Evolutionary conservation across 2,113 vertebrate species (phyloP).

Genomic region (Conger conger): DNA sequence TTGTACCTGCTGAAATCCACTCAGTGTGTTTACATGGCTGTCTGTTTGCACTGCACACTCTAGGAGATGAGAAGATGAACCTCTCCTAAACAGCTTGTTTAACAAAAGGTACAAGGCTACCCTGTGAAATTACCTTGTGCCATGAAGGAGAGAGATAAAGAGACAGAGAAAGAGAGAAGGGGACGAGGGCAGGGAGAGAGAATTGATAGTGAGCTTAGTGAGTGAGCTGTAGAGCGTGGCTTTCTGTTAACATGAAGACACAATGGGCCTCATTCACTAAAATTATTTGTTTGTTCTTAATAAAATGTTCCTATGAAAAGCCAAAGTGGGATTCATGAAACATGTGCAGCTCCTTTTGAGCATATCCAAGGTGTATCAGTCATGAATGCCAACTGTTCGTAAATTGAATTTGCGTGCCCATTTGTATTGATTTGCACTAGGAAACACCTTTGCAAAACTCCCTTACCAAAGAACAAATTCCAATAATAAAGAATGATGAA

Average conservation of each 20-base stretch:
- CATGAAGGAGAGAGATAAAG: slow-evolving; percentile 37
- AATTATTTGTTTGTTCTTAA: no score
- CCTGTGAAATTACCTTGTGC: slow-evolving; percentile 66
- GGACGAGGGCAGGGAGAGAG: slow-evolving; percentile 41
- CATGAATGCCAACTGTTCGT: no score
- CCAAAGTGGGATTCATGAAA: no score
- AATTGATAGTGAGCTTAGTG: slow-evolving; percentile 38
- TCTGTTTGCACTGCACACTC: slow-evolving; percentile 47
- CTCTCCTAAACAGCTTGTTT: slow-evolving; percentile 57
- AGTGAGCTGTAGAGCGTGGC: background rate
- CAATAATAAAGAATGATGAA: no score
- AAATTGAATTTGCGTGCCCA: no score
- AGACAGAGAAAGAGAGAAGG: slow-evolving; percentile 4
- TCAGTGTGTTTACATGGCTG: slow-evolving; percentile 32
- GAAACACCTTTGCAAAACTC: no score
- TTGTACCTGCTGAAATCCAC: slow-evolving; percentile 44
- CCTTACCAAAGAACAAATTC: no score
- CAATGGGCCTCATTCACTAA: no score
- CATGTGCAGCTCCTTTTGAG: no score
- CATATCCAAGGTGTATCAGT: no score
- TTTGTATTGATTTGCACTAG: no score
- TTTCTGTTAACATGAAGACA: background rate
- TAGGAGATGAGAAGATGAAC: slow-evolving; percentile 43
- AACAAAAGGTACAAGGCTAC: slow-evolving; percentile 61
- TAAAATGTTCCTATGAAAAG: no score